Conservation (phyloP, 2,113 vertebrate species). For the Pardalotus punctatus region DNA sequence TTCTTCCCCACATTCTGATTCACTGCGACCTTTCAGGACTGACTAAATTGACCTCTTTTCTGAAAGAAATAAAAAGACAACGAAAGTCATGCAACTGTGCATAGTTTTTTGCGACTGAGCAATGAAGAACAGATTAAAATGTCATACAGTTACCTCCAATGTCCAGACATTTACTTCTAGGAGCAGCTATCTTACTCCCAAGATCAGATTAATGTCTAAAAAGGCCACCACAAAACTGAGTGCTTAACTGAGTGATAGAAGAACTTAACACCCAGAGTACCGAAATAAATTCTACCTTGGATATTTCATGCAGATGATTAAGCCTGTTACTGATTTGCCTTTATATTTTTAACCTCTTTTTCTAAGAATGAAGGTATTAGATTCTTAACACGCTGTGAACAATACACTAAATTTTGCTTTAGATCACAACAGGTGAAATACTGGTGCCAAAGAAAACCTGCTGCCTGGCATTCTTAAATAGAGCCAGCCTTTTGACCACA, state of each 20-base stretch:
- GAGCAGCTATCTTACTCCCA: not conserved
- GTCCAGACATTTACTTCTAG: not conserved
- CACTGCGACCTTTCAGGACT: not conserved
- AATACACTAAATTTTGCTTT: not conserved
- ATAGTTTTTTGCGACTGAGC: not conserved
- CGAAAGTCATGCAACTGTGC: not conserved
- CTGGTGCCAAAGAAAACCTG: not conserved
- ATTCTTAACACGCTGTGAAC: not conserved
- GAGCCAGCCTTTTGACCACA: not conserved
- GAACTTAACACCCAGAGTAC: not conserved
- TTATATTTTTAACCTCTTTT: not conserved
- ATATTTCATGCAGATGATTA: not conserved
- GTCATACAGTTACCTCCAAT: not conserved
- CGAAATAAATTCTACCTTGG: not conserved
- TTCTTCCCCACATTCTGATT: not conserved
- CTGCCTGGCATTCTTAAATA: not conserved
- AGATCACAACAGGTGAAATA: not conserved
- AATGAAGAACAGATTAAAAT: not conserved
- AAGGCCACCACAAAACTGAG: not conserved
- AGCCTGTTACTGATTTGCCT: not conserved
- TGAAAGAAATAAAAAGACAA: not conserved
- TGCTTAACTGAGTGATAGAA: not conserved
- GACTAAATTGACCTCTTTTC: not conserved
- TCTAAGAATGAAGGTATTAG: not conserved
- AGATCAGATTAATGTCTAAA: not conserved